Conservation (phyloP, 2,888 invertebrate species). For the Catocala fraxini region DNA sequence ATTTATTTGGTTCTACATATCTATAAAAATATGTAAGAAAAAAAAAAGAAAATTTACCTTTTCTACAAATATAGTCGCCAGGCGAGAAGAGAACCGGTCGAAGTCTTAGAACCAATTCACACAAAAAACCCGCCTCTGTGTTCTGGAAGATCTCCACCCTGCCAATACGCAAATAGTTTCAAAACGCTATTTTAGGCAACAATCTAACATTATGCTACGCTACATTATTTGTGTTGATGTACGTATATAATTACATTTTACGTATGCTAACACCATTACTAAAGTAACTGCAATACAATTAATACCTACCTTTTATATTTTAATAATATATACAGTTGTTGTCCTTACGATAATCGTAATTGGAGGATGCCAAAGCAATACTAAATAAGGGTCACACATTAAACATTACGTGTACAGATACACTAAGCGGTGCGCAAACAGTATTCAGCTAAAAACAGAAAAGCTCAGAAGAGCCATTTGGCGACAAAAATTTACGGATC, state of each 20-base stretch:
- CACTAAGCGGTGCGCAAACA: slow-evolving; percentile 52
- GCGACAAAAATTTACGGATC: slow-evolving; percentile 82
- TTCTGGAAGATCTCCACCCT: slow-evolving; percentile 99
- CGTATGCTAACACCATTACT: too few relatives aligned
- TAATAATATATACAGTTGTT: too few relatives aligned
- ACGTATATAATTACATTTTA: too few relatives aligned
- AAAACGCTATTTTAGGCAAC: background rate
- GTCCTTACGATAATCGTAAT: background rate
- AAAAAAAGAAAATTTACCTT: slow-evolving; percentile 90
- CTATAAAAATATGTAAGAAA: background rate
- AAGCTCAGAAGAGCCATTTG: slow-evolving; percentile 71
- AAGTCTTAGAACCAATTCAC: slow-evolving; percentile 97
- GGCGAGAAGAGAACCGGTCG: slow-evolving; percentile 99
- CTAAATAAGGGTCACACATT: slow-evolving; percentile 33
- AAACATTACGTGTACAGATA: slow-evolving; percentile 46
- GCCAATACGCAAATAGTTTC: slow-evolving; percentile 14
- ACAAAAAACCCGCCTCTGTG: slow-evolving; percentile 99
- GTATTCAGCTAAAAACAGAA: slow-evolving; percentile 63
- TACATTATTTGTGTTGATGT: too few relatives aligned
- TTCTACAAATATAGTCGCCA: slow-evolving; percentile 99
- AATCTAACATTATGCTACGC: too few relatives aligned
- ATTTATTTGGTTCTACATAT: too few relatives aligned
- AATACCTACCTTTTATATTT: too few relatives aligned
- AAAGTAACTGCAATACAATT: too few relatives aligned
- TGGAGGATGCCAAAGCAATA: background rate